Evolutionary conservation across 2,797 vertebrate genomes (phyloP).

Genomic region (Dendrocincla fuliginosa): DNA sequence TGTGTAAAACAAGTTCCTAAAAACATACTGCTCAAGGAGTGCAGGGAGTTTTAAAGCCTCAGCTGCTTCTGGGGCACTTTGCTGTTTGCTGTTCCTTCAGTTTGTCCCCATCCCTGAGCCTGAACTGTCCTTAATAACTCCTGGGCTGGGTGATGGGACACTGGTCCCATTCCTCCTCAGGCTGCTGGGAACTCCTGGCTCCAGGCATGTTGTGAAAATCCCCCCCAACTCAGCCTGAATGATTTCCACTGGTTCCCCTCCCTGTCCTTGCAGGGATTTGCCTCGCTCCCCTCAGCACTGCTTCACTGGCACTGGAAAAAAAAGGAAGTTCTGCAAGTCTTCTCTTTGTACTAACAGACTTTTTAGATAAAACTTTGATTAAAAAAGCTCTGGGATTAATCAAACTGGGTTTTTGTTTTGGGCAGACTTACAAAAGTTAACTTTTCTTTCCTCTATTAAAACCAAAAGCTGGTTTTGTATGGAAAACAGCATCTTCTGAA

Average conservation of each 20-base stretch:
- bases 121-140: background rate
- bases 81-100: background rate
- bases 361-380: background rate
- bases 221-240: background rate
- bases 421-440: background rate
- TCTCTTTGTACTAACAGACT: background rate
- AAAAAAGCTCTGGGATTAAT: slow-evolving; percentile 31
- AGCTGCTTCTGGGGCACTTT: background rate
- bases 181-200: background rate
- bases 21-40: background rate
- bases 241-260: background rate
- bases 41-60: background rate
- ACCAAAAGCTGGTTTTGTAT: background rate
- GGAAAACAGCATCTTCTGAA: background rate
- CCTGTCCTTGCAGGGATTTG: background rate
- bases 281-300: background rate
- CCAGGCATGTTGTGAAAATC: background rate
- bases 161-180: fast-evolving
- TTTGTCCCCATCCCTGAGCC: background rate
- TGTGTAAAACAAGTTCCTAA: background rate
- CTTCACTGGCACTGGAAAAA: background rate
- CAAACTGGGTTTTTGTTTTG: background rate
- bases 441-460: background rate
- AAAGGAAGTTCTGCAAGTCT: background rate
- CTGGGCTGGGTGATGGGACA: fast-evolving